Conservation (phyloP, 2,888 invertebrate genomes). For the Adineta ricciae region DNA sequence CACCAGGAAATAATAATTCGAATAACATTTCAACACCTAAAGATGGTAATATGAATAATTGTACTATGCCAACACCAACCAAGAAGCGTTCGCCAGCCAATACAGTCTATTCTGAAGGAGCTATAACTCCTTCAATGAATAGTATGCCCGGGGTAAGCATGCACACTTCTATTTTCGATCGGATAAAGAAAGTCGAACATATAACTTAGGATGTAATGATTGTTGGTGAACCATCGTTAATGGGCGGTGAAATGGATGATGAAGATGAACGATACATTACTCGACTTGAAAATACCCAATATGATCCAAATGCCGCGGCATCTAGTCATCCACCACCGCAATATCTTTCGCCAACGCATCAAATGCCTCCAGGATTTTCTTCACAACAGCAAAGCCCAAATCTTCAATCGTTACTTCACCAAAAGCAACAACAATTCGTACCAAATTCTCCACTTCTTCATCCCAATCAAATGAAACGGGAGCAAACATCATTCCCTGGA, state of each 20-base stretch:
- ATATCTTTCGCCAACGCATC: neutral
- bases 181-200: neutral
- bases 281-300: constrained; percentile 91
- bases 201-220: constrained; percentile 86
- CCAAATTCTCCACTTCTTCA: neutral
- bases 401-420: neutral
- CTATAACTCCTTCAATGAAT: constrained; percentile 27
- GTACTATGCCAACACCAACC: constrained; percentile 6
- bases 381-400: neutral
- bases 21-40: neutral
- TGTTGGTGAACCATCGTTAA: constrained; percentile 94
- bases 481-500: neutral
- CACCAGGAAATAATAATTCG: neutral
- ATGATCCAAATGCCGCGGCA: constrained; percentile 55
- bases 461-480: constrained; percentile 5
- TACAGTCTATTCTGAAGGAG: neutral
- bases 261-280: constrained; percentile 97
- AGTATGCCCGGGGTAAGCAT: constrained; percentile 34
- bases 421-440: neutral
- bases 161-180: neutral
- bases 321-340: neutral
- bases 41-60: neutral
- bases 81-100: constrained; percentile 32
- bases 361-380: neutral
- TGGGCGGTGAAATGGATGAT: constrained; percentile 99